Evolutionary conservation across 2,888 invertebrate species (phyloP).

Genomic region (Chorisops tibialis): DNA sequence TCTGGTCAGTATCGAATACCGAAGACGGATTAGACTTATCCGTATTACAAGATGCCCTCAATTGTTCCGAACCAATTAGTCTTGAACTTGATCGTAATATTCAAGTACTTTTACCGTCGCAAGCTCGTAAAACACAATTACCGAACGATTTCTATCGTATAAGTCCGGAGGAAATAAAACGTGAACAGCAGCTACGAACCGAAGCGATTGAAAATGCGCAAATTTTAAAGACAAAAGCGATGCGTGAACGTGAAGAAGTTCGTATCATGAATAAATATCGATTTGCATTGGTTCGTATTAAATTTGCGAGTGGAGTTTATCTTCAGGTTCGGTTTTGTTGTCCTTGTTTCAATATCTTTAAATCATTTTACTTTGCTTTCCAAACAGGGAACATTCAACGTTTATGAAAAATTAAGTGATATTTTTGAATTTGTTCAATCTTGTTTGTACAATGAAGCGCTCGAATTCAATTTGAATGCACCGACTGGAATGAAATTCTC

Average conservation of each 20-base stretch:
- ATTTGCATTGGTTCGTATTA: conserved; percentile 78
- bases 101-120: conserved; percentile 77
- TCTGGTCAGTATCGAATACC: conserved; percentile 62
- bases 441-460: conserved; percentile 64
- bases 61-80: conserved; percentile 74
- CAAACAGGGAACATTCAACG: conserved; percentile 81
- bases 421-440: conserved; percentile 79
- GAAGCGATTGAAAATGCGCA: conserved; percentile 78
- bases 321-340: conserved; percentile 63
- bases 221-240: conserved; percentile 87
- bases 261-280: conserved; percentile 77
- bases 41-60: conserved; percentile 72
- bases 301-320: conserved; percentile 83
- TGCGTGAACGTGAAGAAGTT: conserved; percentile 87
- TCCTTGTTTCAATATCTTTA: too few species aligned
- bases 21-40: conserved; percentile 53
- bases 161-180: conserved; percentile 77
- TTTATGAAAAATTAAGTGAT: conserved; percentile 71
- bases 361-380: conserved; percentile 6
- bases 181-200: conserved; percentile 70
- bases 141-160: conserved; percentile 83
- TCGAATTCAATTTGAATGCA: conserved; percentile 68
- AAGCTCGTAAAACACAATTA: conserved; percentile 66
- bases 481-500: conserved; percentile 65
- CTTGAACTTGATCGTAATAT: conserved; percentile 82